phyloP scores from a whole-genome alignment of 2,888 invertebrate species.

The Scaeva pyrastri region DNA sequence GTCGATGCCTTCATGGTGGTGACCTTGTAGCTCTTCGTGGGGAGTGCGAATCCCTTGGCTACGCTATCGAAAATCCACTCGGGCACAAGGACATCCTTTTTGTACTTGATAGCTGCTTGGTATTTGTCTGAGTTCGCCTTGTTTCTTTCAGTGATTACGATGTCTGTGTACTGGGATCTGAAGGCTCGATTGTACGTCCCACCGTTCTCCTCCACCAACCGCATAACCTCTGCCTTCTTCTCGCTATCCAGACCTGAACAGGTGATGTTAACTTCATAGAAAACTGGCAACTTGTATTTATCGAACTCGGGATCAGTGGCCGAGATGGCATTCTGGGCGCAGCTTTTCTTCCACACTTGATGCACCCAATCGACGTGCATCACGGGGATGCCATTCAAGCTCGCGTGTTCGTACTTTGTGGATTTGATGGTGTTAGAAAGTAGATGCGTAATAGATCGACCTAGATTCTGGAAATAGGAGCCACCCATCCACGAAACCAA shows the following conservation, averaged over 20 bases:
- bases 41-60: conserved; percentile 88
- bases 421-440: conserved; percentile 91
- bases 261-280: conserved; percentile 91
- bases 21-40: conserved; percentile 86
- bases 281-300: conserved; percentile 88
- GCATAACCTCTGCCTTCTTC: conserved; percentile 85
- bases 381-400: conserved; percentile 86
- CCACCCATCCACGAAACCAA: conserved; percentile 92
- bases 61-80: conserved; percentile 93
- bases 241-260: conserved; percentile 87
- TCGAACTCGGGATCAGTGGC: conserved; percentile 88
- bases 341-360: conserved; percentile 91
- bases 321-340: conserved; percentile 85
- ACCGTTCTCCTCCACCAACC: conserved; percentile 90
- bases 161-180: conserved; percentile 82
- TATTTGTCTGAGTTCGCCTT: conserved; percentile 82
- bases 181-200: conserved; percentile 86
- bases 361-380: conserved; percentile 92
- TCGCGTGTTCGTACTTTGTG: conserved; percentile 89
- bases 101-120: conserved; percentile 82
- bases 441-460: conserved; percentile 90
- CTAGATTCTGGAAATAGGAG: conserved; percentile 87
- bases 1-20: conserved; percentile 88
- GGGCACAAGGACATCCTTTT: conserved; percentile 87
- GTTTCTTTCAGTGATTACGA: conserved; percentile 81